These are phyloP conservation scores for Hypsibius dujardini DNA, from an alignment of 1,140 invertebrate species.

Conservation along the genomic window DNA sequence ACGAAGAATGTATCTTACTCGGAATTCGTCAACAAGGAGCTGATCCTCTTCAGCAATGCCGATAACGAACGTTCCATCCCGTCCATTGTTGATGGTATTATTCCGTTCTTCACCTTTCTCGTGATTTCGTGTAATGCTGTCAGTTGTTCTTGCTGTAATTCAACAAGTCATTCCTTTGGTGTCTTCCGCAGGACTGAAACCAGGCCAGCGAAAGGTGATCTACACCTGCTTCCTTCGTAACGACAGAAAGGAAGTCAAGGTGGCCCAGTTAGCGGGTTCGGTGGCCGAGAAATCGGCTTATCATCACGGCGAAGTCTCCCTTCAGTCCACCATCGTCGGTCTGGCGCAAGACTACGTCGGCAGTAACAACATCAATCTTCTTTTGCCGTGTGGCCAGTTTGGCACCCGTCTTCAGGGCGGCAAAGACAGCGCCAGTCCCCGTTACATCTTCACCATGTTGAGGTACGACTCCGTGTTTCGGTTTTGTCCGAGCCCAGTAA, in stretches of 20 bases:
- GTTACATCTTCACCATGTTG: slow-evolving; percentile 92
- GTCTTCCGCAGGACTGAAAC: slow-evolving; percentile 51
- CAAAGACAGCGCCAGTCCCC: slow-evolving; percentile 87
- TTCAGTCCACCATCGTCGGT: slow-evolving; percentile 89
- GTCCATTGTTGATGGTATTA: slow-evolving; percentile 62
- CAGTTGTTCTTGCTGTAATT: slow-evolving; percentile 16
- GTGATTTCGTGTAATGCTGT: slow-evolving; percentile 1
- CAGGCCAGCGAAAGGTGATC: slow-evolving; percentile 81
- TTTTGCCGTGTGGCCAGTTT: slow-evolving; percentile 82
- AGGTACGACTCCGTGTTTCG: slow-evolving; percentile 47
- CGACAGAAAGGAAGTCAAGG: slow-evolving; percentile 88
- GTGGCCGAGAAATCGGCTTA: slow-evolving; percentile 94
- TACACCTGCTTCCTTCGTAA: slow-evolving; percentile 94
- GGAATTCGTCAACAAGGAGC: slow-evolving; percentile 92
- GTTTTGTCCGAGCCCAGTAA: too few species aligned
- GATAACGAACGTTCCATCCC: slow-evolving; percentile 95
- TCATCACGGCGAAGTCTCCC: slow-evolving; percentile 87
- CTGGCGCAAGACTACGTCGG: slow-evolving; percentile 97
- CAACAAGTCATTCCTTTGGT: slow-evolving; percentile 19
- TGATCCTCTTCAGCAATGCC: slow-evolving; percentile 88
- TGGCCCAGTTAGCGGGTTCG: slow-evolving; percentile 89
- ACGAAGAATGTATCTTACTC: slow-evolving; percentile 66
- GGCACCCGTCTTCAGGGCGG: slow-evolving; percentile 55
- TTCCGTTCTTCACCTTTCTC: slow-evolving; percentile 16
- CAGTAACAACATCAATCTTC: slow-evolving; percentile 90